Evolutionary conservation across 2,797 vertebrate species (phyloP), one percentile per base, ranked within the genome.

Genomic region (Coreius guichenoti): DNA sequence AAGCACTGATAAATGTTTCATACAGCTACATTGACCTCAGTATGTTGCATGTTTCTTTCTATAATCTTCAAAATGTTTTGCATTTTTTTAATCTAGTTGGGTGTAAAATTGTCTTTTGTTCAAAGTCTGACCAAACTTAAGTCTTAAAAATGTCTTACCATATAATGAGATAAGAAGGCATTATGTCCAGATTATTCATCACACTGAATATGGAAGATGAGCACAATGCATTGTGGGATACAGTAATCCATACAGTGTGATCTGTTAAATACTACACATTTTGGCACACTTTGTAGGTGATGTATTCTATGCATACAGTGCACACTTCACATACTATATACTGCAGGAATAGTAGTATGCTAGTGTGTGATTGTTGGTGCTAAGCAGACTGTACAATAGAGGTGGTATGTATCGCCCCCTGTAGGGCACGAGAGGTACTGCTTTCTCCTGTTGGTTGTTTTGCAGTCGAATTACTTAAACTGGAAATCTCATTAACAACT

Each of bases 331-430:
- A 76, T 23, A 51, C 3, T 76, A 8, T 21, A 26, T 75, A 65
- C 29, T 36, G 14, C 6, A 65, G 4, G 31, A 47, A 73, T 45
- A 82, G 5, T 23, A 43, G 17, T 45, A 29, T 72, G 5, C 9
- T 26, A 23, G n/a, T 23, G 21, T 72, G 16, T 36, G 45, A 29
- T 72, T 43, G 3, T 54, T 1, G 58, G 58, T 21, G 17, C 39
- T 16, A 43, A 54, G 51, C 45, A 19, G n/a, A 23, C 1, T 7
- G 4, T 23, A 36, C 14, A 65, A 31, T 21, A 56, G 72, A 21
- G 61, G 33, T 58, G 75, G 83, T 85, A 8, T 79, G 8, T 21
- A 61, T 36, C 43, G 67, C 54, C 76, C 51, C 68, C 76, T 80
- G 67, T 72, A 45, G 83, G 39, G 16, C 21, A 36, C 0, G 1